phyloP scores from a whole-genome alignment of 2,113 vertebrate species.

The Oenanthe oenanthe region DNA sequence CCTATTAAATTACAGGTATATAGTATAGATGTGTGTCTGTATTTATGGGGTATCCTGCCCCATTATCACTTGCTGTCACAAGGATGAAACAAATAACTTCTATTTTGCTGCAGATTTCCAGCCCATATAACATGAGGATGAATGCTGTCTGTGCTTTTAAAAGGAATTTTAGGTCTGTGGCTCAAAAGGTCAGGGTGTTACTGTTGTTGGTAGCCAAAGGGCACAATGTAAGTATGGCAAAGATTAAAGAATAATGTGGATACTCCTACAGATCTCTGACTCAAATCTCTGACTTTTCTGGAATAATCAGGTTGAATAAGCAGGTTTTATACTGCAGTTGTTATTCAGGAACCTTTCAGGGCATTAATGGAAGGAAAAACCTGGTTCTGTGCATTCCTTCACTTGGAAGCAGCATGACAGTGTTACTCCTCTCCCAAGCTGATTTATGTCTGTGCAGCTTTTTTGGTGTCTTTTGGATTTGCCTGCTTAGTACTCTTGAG shows the following conservation, averaged over 20 bases:
- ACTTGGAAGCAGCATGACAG: neutral
- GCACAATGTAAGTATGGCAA: neutral
- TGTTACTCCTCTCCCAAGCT: neutral
- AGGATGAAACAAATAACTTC: neutral
- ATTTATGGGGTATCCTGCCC: neutral
- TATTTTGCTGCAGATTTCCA: neutral
- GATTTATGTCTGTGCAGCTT: neutral
- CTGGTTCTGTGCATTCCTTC: neutral
- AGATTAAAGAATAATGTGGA: neutral
- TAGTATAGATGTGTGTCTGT: neutral
- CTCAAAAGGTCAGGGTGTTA: neutral
- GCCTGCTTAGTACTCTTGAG: neutral
- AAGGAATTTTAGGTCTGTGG: neutral
- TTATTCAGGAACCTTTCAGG: neutral
- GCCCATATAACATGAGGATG: rapidly evolving
- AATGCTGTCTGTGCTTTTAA: neutral
- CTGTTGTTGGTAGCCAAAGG: neutral
- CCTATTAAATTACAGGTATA: neutral
- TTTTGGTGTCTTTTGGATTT: neutral
- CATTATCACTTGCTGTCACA: neutral
- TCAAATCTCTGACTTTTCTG: neutral
- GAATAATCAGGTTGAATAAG: neutral
- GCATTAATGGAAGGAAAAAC: neutral
- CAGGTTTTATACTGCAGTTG: neutral
- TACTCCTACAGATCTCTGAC: neutral